Base-by-base conservation (phyloP, 2,797 vertebrate species). In the Cygnus olor region DNA sequence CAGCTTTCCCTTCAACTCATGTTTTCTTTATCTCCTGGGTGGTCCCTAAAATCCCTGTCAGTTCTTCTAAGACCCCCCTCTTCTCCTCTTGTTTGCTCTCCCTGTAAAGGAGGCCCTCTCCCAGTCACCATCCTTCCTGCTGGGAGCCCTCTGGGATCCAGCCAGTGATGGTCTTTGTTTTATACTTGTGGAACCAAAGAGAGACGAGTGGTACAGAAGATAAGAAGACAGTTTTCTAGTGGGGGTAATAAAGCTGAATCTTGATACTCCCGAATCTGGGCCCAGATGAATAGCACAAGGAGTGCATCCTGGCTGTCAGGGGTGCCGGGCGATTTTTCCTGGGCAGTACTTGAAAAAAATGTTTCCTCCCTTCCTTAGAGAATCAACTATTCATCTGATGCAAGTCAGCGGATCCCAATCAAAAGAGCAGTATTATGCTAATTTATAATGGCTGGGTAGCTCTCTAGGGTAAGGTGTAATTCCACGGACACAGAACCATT, bases 1-100 rank as follows among this genome's bases (percentile, higher is more conserved):
- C 49, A 87, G 74, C 57, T 89, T 86, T 82, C 40, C 68, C 47
- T 61, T 72, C 60, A 82, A 30, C 21, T 58, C 70, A 2, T 95
- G 93, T 96, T 97, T 97, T 97, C 88, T 90, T 95, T 95, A 70
- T 93, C 40, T 93, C 85, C 74, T 97, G 96, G 94, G 95, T 97
- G 94, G 96, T 95, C 85, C 24, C 60, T 58, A 69, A 25, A 66
- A 89, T 93, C 82, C n/a, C 28, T 71, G 27, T 74, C 90, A 28
- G 3, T 93, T 90, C 68, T 85, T 61, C 40, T 49, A 81, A 51
- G 83, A 91, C 38, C 54, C 91, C 91, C 65, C 57, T 74, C 9
- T 76, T 83, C 94, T 88, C 71, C 63, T 49, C 54, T 28, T 87
- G 70, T 84, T 91, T 0, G 0, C 69, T 30, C 69, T 89, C 74